Evolutionary conservation across 2,797 vertebrate genomes (phyloP), one percentile per base, ranked within the genome.

Genomic region (Todus mexicanus): DNA sequence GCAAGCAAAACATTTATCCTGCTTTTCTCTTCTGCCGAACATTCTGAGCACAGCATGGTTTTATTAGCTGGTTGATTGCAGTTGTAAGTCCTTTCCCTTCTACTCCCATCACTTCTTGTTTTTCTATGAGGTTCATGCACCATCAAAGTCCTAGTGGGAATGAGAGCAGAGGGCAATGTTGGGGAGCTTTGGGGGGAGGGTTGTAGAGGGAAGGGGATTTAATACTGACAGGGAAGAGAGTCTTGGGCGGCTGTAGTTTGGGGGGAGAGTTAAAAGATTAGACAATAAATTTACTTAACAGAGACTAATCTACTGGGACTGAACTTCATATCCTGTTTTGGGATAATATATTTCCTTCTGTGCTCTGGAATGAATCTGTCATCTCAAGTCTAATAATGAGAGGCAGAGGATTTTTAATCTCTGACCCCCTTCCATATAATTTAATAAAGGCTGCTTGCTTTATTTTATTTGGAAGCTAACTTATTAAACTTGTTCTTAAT

Each of bases 241-340:
- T 89, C 92, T 96, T 94, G 93, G 94, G 95, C 96, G 94, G 95
- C 96, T 40, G 95, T 93, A 83, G 94, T 97, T 97, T 97, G 57
- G 15, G 95, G 81, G 95, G 94, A 96, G 97, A 97, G 97, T 96
- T 97, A 97, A 97, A 97, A 97, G 97, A 98, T 98, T 97, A 97
- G 97, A 97, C 96, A 94, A 97, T 98, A 98, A 98, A 98, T 98
- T 98, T 97, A 96, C 96, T 97, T 97, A 97, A 96, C 97, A 96
- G 96, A 97, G 97, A 96, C 97, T 97, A 97, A 97, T 98, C 97
- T 95, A 90, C 93, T 82, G 96, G 96, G 97, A 97, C 97, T 97
- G 97, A 97, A 95, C 97, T 98, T 98, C 97, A 98, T 98, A 98
- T 98, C 98, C 98, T 98, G 98, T 98, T 98, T 97, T 97, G 95